Conservation (phyloP, 2,888 invertebrate species). For the Aquatica leii region DNA sequence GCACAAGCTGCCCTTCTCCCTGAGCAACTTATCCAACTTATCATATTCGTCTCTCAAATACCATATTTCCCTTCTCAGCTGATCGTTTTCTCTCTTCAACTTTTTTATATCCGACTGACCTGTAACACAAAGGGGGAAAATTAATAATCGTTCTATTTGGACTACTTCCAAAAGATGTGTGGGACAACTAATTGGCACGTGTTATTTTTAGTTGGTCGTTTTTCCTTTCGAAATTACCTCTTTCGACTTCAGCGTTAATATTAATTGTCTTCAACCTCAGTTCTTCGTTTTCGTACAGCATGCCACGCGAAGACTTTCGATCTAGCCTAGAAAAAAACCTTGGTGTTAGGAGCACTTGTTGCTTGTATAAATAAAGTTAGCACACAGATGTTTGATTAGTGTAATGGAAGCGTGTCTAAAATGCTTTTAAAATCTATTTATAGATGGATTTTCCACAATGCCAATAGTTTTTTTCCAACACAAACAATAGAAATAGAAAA, state of each 20-base stretch:
- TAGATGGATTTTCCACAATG: background rate
- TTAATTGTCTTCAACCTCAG: constrained; percentile 87
- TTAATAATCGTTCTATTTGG: constrained; percentile 16
- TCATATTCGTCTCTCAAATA: constrained; percentile 89
- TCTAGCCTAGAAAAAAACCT: constrained; percentile 71
- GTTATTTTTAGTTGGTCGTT: background rate
- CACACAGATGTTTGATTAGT: background rate
- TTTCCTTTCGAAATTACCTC: constrained; percentile 66
- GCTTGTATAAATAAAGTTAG: background rate
- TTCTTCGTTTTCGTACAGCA: constrained; percentile 95
- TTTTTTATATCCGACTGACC: constrained; percentile 92
- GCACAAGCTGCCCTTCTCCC: constrained; percentile 61
- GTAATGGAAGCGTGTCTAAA: constrained; percentile 7
- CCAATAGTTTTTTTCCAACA: background rate
- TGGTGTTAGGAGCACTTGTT: too few relatives aligned
- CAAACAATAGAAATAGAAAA: constrained; percentile 1
- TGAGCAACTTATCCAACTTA: constrained; percentile 81
- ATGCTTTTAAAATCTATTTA: constrained; percentile 8
- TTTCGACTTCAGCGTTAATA: constrained; percentile 91
- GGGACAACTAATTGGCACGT: too few relatives aligned
- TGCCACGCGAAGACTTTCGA: constrained; percentile 89
- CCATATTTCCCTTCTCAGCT: constrained; percentile 86
- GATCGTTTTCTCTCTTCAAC: constrained; percentile 86
- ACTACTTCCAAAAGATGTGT: background rate
- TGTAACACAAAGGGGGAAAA: constrained; percentile 50